A percentile compares a stretch with the other conserved stretches of the same genome.
Conservation (phyloP, 2,113 vertebrate genomes). For the Falcunculus frontatus region DNA sequence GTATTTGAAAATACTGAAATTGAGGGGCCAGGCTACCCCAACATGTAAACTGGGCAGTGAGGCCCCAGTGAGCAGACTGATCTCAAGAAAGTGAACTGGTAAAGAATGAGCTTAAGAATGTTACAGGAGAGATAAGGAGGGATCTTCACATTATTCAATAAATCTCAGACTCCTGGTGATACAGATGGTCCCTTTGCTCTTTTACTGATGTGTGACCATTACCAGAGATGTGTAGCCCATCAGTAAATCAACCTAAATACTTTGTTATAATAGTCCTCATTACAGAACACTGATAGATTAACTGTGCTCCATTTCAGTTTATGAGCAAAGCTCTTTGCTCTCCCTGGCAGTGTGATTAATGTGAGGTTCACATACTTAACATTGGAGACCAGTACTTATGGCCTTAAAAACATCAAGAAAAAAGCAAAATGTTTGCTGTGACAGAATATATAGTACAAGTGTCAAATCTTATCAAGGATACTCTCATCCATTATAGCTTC, state of each 20-base stretch:
- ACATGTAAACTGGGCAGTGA: neutral
- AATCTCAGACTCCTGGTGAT: constrained; percentile 2
- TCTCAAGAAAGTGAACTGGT: neutral
- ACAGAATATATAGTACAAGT: constrained; percentile 43
- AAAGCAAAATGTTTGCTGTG: constrained; percentile 52
- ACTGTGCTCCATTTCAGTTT: constrained; percentile 44
- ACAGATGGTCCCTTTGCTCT: constrained; percentile 31
- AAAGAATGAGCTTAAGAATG: neutral
- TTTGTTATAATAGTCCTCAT: constrained; percentile 63
- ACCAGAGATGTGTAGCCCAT: constrained; percentile 29
- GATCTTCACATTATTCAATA: neutral
- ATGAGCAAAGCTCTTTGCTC: constrained; percentile 39
- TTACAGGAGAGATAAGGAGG: neutral
- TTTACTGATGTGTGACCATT: constrained; percentile 37
- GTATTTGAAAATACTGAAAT: neutral
- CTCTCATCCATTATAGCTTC: constrained; percentile 58
- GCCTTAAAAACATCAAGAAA: constrained; percentile 55
- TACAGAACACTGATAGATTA: constrained; percentile 57
- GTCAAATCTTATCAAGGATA: constrained; percentile 60
- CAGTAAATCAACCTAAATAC: constrained; percentile 55
- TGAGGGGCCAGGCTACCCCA: neutral
- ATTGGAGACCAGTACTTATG: constrained; percentile 54
- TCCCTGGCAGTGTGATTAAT: constrained; percentile 50
- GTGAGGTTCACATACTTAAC: constrained; percentile 55
- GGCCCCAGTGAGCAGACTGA: neutral